phyloP scores from a whole-genome alignment of 2,888 invertebrate genomes.

The Drosophila antonietae region DNA sequence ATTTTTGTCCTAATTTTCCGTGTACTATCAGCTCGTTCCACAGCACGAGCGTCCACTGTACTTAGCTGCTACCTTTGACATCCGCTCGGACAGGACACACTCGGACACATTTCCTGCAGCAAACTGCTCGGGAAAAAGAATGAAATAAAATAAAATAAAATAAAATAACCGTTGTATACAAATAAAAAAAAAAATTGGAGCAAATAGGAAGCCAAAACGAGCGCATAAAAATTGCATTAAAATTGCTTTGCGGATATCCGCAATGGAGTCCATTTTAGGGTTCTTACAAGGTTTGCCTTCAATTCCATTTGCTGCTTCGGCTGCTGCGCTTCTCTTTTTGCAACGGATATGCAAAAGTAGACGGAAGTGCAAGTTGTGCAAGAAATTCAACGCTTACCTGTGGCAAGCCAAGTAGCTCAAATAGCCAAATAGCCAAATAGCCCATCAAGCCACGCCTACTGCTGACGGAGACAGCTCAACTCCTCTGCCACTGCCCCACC shows the following conservation, averaged over 20 bases:
- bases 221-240: conserved; percentile 81
- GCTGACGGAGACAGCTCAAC: neutral
- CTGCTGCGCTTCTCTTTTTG: neutral
- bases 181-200: conserved; percentile 27
- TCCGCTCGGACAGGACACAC: conserved; percentile 47
- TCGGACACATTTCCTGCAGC: conserved; percentile 44
- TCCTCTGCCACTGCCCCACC: neutral
- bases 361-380: conserved; percentile 75
- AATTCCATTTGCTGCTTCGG: neutral
- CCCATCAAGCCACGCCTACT: conserved; percentile 10
- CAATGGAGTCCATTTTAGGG: conserved; percentile 54
- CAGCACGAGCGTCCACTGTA: conserved; percentile 3
- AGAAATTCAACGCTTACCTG: conserved; percentile 56
- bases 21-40: neutral
- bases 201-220: conserved; percentile 68
- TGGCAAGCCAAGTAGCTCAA: neutral
- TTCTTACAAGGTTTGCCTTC: conserved; percentile 4
- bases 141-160: conserved; percentile 4
- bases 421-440: neutral
- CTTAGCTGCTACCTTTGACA: conserved; percentile 29
- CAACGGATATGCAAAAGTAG: conserved; percentile 77
- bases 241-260: conserved; percentile 78
- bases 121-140: conserved; percentile 16
- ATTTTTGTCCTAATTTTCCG: neutral
- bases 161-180: conserved; percentile 2